phyloP scores from a whole-genome alignment of 2,113 vertebrate genomes.

The Pedionomus torquatus region DNA sequence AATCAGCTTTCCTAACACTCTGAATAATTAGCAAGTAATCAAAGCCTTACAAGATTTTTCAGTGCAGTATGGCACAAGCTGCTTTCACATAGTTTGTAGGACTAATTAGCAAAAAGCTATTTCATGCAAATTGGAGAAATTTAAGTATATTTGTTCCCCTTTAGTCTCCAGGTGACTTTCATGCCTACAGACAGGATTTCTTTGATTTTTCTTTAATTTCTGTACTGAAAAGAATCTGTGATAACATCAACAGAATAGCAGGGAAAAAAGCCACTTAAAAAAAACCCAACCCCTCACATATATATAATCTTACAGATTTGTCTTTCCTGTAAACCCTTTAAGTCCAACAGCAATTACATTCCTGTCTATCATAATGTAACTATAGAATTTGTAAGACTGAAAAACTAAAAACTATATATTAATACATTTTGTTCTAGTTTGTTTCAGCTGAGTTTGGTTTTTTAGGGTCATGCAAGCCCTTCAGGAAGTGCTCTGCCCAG shows the following conservation, averaged over 20 bases:
- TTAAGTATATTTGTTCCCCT: constrained; percentile 34
- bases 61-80: constrained; percentile 4
- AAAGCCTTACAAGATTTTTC: constrained; percentile 36
- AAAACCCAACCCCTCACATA: no score
- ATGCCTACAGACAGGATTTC: neutral
- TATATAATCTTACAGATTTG: neutral
- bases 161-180: constrained; percentile 34
- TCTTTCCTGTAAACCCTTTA: neutral
- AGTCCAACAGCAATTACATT: neutral
- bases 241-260: neutral
- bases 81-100: neutral
- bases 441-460: neutral
- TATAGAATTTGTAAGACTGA: neutral
- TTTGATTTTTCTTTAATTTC: neutral
- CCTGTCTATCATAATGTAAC: neutral
- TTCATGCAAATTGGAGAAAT: constrained; percentile 28
- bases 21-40: constrained; percentile 57
- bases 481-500: neutral
- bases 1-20: constrained; percentile 58
- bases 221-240: neutral
- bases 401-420: neutral
- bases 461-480: neutral
- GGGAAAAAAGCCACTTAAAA: no score
- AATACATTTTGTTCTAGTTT: neutral
- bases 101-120: constrained; percentile 24